A percentile compares a stretch with the other conserved stretches of the same genome.
phyloP scores from a whole-genome alignment of 1,140 invertebrate genomes.

The Acromyrmex heyeri region DNA sequence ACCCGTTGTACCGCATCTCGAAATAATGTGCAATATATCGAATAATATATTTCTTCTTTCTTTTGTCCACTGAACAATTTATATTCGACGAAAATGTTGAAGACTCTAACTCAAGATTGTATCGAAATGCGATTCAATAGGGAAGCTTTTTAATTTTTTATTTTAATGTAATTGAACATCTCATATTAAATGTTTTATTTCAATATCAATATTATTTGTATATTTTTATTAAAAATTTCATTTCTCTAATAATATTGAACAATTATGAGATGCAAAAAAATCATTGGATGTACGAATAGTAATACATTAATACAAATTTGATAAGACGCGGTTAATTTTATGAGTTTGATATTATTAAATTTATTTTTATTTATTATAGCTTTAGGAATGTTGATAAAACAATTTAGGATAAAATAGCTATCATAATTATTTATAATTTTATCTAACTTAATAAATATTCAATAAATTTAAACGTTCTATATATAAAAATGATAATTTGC shows the following conservation, averaged over 20 bases:
- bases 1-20: conserved; percentile 13
- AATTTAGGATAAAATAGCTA: neutral
- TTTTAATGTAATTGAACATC: neutral
- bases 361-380: neutral
- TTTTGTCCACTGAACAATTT: neutral
- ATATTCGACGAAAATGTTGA: conserved; percentile 12
- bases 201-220: neutral
- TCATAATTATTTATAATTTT: neutral
- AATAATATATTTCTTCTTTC: conserved; percentile 6
- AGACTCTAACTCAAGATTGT: neutral
- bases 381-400: neutral
- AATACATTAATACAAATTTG: neutral
- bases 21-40: conserved; percentile 43
- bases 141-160: neutral
- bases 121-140: neutral
- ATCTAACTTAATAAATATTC: conserved; percentile 1
- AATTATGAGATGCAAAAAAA: neutral
- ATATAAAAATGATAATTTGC: neutral
- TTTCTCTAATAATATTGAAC: neutral
- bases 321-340: neutral
- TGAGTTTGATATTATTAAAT: neutral
- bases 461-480: neutral
- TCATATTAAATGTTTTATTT: neutral
- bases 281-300: neutral
- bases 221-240: conserved; percentile 22